Evolutionary conservation across 2,888 invertebrate species (phyloP).

Genomic region (Drosophila kanekoi): DNA sequence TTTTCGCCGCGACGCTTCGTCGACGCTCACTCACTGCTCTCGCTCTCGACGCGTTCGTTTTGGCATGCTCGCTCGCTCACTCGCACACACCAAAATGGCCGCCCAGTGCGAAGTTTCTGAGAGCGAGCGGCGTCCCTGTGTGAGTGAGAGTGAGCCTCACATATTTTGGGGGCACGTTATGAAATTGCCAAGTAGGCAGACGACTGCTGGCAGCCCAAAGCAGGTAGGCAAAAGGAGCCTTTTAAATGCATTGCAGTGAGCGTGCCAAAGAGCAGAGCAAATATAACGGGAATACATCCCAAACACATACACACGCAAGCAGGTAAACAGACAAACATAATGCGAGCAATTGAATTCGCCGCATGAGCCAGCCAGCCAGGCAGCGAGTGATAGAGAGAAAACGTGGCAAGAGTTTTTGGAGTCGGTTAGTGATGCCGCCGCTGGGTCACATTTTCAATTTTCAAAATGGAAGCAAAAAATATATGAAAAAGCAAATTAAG

Average conservation of each 20-base stretch:
- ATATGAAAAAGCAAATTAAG: conserved; percentile 13
- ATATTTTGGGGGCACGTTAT: conserved; percentile 72
- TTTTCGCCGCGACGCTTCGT: conserved; percentile 54
- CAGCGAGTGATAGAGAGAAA: conserved; percentile 36
- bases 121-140: conserved; percentile 30
- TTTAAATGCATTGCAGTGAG: conserved; percentile 59
- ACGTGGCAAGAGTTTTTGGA: conserved; percentile 49
- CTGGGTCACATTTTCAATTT: conserved; percentile 50
- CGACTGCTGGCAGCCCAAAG: conserved; percentile 20
- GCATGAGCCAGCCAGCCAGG: conserved; percentile 8
- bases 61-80: conserved; percentile 48
- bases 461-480: conserved; percentile 48
- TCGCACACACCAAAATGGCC: conserved; percentile 63
- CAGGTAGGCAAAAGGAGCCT: conserved; percentile 60
- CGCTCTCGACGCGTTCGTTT: conserved; percentile 46
- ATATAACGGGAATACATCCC: conserved; percentile 60
- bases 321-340: conserved; percentile 35
- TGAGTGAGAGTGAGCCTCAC: conserved; percentile 53
- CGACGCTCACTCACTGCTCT: conserved; percentile 42
- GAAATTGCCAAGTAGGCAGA: conserved; percentile 70
- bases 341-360: conserved; percentile 55
- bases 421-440: conserved; percentile 36
- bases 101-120: conserved; percentile 68
- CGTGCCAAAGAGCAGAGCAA: conserved; percentile 54
- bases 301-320: conserved; percentile 21